Conservation (phyloP, 1,140 invertebrate genomes). For the Drosophila bipectinata region DNA sequence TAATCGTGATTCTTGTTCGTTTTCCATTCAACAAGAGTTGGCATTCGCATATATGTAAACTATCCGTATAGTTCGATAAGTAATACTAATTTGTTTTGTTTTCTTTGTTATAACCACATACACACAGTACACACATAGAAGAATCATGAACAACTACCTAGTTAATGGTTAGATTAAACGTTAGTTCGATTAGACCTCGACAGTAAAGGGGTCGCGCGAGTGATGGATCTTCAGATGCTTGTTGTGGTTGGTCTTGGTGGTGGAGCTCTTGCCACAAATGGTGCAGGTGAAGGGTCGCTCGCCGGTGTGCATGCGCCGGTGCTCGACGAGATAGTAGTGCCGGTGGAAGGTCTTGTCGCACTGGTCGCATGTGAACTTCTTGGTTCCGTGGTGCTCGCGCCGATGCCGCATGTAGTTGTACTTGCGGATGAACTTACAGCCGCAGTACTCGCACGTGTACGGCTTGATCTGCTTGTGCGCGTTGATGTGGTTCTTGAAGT, state of each 20-base stretch:
- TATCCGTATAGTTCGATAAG: constrained; percentile 64
- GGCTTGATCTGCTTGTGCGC: constrained; percentile 91
- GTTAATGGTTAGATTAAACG: constrained; percentile 70
- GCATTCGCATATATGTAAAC: constrained; percentile 60
- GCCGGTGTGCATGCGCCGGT: constrained; percentile 92
- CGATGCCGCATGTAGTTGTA: constrained; percentile 96
- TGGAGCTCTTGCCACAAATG: constrained; percentile 93
- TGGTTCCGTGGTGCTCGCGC: constrained; percentile 94
- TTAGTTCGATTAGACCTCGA: constrained; percentile 86
- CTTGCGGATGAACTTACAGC: constrained; percentile 96
- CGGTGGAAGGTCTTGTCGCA: constrained; percentile 94
- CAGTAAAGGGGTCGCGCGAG: constrained; percentile 92
- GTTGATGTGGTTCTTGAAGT: constrained; percentile 93
- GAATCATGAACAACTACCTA: constrained; percentile 75
- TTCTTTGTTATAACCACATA: constrained; percentile 64
- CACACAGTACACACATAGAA: constrained; percentile 74
- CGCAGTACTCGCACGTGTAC: constrained; percentile 96
- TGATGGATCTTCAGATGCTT: constrained; percentile 95
- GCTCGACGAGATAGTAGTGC: constrained; percentile 94
- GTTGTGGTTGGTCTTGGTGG: constrained; percentile 94
- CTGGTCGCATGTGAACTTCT: constrained; percentile 93
- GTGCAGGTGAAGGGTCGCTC: constrained; percentile 93
- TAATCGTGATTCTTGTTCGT: constrained; percentile 49
- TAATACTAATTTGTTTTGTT: constrained; percentile 77
- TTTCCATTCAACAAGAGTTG: constrained; percentile 58